Conservation (phyloP, 2,888 invertebrate species). For the Melanophora roralis region DNA sequence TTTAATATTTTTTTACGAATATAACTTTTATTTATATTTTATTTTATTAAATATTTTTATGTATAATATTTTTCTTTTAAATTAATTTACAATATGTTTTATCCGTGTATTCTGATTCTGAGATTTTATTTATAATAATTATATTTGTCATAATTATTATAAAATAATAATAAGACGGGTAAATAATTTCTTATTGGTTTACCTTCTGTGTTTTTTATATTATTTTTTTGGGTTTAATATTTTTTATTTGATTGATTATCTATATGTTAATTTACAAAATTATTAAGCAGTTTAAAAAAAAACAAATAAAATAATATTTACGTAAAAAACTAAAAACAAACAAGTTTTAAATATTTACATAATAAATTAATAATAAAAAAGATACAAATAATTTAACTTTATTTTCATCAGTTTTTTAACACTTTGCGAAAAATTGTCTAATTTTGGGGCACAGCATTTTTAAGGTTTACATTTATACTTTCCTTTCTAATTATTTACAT, state of each 20-base stretch:
- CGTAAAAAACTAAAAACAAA: constrained; percentile 9
- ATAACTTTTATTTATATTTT: constrained; percentile 57
- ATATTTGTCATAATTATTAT: constrained; percentile 20
- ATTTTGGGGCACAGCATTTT: neutral
- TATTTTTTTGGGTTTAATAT: neutral
- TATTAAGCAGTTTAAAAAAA: constrained; percentile 13
- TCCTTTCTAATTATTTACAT: neutral
- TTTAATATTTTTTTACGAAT: constrained; percentile 62
- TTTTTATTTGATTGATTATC: constrained; percentile 47
- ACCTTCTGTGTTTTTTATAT: neutral
- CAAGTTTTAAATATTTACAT: constrained; percentile 34
- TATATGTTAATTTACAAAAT: constrained; percentile 51
- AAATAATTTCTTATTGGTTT: constrained; percentile 35
- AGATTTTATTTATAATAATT: constrained; percentile 39
- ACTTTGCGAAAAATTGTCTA: neutral
- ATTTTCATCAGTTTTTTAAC: too few species aligned
- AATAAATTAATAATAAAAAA: neutral
- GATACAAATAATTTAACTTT: too few species aligned
- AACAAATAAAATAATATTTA: neutral
- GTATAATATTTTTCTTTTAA: constrained; percentile 66
- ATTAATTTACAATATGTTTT: constrained; percentile 62
- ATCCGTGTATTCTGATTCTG: constrained; percentile 54
- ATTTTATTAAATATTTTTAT: constrained; percentile 47
- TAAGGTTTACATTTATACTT: neutral
- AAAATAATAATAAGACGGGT: constrained; percentile 41